Conservation (phyloP, 2,888 invertebrate genomes). For the Polyommatus iphigenia region DNA sequence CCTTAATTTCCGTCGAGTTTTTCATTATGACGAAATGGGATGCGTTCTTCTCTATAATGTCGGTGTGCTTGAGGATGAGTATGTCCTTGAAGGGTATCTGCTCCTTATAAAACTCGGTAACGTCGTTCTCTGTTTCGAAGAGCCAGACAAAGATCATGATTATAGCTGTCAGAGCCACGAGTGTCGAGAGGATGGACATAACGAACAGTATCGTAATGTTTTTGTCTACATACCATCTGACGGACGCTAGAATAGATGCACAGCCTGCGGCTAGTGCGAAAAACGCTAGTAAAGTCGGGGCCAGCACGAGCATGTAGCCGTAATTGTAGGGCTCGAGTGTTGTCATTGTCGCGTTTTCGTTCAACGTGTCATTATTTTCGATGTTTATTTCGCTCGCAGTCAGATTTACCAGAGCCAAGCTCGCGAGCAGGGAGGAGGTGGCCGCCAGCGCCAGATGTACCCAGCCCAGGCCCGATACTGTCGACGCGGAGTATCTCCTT, state of each 20-base stretch:
- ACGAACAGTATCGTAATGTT: conserved; percentile 83
- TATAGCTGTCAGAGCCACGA: conserved; percentile 70
- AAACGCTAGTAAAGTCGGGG: conserved; percentile 73
- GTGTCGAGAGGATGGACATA: conserved; percentile 75
- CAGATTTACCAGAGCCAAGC: conserved; percentile 71
- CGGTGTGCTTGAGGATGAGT: conserved; percentile 61
- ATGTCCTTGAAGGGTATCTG: conserved; percentile 64
- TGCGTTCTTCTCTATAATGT: conserved; percentile 60
- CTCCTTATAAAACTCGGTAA: conserved; percentile 67
- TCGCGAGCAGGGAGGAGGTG: conserved; percentile 79
- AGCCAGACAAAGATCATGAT: conserved; percentile 69
- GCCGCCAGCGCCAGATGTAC: conserved; percentile 82
- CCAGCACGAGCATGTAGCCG: conserved; percentile 65
- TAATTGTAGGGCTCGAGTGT: conserved; percentile 41
- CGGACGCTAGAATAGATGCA: conserved; percentile 81
- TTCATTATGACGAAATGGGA: conserved; percentile 65
- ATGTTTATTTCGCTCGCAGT: conserved; percentile 43
- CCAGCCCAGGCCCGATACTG: conserved; percentile 82
- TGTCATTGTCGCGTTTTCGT: conserved; percentile 42
- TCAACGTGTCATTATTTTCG: conserved; percentile 36
- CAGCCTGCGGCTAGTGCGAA: conserved; percentile 76
- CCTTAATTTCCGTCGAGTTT: conserved; percentile 48
- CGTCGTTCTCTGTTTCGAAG: conserved; percentile 60
- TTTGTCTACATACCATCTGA: conserved; percentile 83
- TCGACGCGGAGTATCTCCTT: conserved; percentile 83